Evolutionary conservation across 2,888 invertebrate species (phyloP).

Genomic region (Timandra comae): DNA sequence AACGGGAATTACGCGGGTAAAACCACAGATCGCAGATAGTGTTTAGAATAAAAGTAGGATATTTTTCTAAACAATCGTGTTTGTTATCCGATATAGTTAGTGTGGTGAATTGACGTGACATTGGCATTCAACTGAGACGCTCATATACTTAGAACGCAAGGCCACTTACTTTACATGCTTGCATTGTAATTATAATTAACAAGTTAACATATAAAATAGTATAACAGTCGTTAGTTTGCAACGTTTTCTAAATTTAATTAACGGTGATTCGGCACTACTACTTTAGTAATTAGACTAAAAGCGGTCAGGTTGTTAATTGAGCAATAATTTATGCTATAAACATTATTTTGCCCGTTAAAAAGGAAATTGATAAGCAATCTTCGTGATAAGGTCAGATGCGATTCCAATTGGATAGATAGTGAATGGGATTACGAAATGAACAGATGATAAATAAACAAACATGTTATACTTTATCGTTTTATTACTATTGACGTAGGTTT

Average conservation of each 20-base stretch:
- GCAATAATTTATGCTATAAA: background rate
- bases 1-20: too few species aligned
- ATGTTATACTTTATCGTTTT: too few species aligned
- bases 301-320: background rate
- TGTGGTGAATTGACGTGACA: conserved; percentile 38
- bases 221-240: conserved; percentile 10
- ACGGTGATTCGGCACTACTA: too few species aligned
- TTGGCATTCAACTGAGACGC: conserved; percentile 66
- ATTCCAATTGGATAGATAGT: background rate
- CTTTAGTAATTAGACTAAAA: too few species aligned
- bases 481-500: too few species aligned
- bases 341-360: background rate
- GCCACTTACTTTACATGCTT: conserved; percentile 44
- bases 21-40: too few species aligned
- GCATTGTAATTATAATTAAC: conserved; percentile 32
- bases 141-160: conserved; percentile 51
- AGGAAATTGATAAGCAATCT: background rate
- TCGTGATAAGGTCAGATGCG: too few species aligned
- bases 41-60: too few species aligned
- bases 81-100: conserved; percentile 28
- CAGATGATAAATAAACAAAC: too few species aligned
- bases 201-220: conserved; percentile 17
- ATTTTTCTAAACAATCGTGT: conserved; percentile 21
- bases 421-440: too few species aligned
- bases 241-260: conserved; percentile 1